phyloP scores from a whole-genome alignment of 2,888 invertebrate genomes.

The Pseudococcus viburni region DNA sequence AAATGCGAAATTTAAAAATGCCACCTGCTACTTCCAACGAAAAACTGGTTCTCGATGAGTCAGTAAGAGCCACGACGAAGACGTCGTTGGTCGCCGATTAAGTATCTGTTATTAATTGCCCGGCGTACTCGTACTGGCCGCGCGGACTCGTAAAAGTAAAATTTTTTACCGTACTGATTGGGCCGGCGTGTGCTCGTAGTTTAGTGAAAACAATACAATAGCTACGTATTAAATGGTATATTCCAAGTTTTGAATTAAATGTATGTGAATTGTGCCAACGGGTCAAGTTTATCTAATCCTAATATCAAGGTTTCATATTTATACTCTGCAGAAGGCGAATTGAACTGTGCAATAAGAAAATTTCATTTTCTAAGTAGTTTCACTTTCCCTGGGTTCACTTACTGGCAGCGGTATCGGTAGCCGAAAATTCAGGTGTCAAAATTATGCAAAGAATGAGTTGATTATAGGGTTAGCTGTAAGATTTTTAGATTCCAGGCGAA shows the following conservation, averaged over 20 bases:
- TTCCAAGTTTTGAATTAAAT: not conserved
- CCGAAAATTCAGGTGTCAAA: constrained; percentile 11
- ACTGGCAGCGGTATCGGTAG: not conserved
- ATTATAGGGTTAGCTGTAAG: not conserved
- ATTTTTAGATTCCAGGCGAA: not conserved
- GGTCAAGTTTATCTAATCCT: constrained; percentile 66
- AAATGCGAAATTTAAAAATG: constrained; percentile 47
- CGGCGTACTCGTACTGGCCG: not conserved
- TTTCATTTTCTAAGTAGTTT: constrained; percentile 8
- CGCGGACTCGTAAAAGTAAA: constrained; percentile 34
- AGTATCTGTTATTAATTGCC: constrained; percentile 56
- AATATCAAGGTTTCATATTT: constrained; percentile 56
- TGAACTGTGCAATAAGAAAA: not conserved
- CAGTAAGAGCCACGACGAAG: not conserved
- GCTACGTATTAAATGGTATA: too few relatives aligned
- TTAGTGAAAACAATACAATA: constrained; percentile 11
- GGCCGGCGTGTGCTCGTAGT: not conserved
- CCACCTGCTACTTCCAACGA: constrained; percentile 14
- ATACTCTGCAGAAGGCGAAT: not conserved
- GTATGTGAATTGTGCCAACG: constrained; percentile 65
- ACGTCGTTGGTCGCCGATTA: not conserved
- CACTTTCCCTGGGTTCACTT: not conserved
- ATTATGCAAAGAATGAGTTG: not conserved
- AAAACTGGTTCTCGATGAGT: constrained; percentile 28
- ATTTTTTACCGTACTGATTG: constrained; percentile 43